Conservation (phyloP, 2,888 invertebrate genomes). For the Troilus luridus region DNA sequence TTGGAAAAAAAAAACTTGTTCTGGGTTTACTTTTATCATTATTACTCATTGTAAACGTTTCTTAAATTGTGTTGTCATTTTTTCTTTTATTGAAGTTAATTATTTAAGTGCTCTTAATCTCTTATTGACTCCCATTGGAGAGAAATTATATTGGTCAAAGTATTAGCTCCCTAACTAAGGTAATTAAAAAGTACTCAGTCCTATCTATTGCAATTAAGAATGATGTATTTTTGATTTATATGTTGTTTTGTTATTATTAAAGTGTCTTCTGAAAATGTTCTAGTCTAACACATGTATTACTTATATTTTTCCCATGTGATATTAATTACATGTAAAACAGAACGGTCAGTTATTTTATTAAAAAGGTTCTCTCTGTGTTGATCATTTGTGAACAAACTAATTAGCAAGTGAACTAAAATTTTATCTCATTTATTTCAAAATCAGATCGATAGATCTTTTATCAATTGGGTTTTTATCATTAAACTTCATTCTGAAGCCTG, state of each 20-base stretch:
- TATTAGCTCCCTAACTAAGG: slow-evolving; percentile 1
- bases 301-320: background rate
- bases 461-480: too few relatives aligned
- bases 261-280: background rate
- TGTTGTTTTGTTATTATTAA: background rate
- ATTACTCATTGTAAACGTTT: background rate
- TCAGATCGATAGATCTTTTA: too few relatives aligned
- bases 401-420: too few relatives aligned
- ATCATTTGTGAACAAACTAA: background rate
- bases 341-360: background rate
- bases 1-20: background rate
- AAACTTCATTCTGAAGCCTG: too few relatives aligned
- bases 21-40: background rate
- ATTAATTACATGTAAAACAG: background rate
- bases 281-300: background rate
- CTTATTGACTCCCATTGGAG: background rate
- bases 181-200: slow-evolving; percentile 39
- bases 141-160: background rate
- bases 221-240: slow-evolving; percentile 9
- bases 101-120: slow-evolving; percentile 21
- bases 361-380: background rate
- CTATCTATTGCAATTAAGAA: slow-evolving; percentile 39
- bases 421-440: too few relatives aligned
- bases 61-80: slow-evolving; percentile 12
- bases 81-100: slow-evolving; percentile 32